A percentile compares a stretch with the other conserved stretches of the same genome.
These are phyloP conservation scores for Catocala nupta DNA, from an alignment of 2,888 invertebrate genomes.

Conservation along the genomic window DNA sequence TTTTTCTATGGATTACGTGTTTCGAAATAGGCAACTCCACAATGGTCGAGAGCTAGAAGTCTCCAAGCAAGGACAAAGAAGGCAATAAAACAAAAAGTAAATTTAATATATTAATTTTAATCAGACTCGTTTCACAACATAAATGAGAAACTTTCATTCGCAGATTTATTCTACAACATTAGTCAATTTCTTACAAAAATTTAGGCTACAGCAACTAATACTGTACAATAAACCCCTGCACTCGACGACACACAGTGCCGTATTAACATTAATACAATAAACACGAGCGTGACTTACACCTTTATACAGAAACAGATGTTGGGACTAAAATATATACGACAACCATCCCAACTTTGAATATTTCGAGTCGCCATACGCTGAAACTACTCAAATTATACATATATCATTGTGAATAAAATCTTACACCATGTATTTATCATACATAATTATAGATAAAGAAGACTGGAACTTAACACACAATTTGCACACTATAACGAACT, in stretches of 20 bases:
- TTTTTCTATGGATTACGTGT: too few relatives aligned
- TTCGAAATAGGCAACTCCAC: too few relatives aligned
- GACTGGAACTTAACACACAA: slow-evolving; percentile 56
- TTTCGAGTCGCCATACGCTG: slow-evolving; percentile 65
- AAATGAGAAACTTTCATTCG: slow-evolving; percentile 77
- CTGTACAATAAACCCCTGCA: slow-evolving; percentile 66
- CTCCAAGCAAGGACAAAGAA: neutral
- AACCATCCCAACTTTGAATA: slow-evolving; percentile 67
- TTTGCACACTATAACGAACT: slow-evolving; percentile 46
- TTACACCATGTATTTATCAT: slow-evolving; percentile 43
- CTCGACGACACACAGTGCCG: slow-evolving; percentile 68
- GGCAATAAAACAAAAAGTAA: slow-evolving; percentile 60
- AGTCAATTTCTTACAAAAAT: slow-evolving; percentile 64
- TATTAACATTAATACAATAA: slow-evolving; percentile 59
- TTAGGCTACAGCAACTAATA: slow-evolving; percentile 63
- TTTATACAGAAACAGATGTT: slow-evolving; percentile 46
- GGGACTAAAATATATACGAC: slow-evolving; percentile 56
- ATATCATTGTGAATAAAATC: slow-evolving; percentile 37
- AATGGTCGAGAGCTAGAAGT: too few relatives aligned
- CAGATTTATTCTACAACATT: slow-evolving; percentile 71
- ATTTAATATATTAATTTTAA: slow-evolving; percentile 80
- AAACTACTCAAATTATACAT: slow-evolving; percentile 36
- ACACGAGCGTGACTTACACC: slow-evolving; percentile 51
- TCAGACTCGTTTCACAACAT: slow-evolving; percentile 85
- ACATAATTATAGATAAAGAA: slow-evolving; percentile 36